phyloP scores from a whole-genome alignment of 2,113 vertebrate species.

The Albula goreensis region DNA sequence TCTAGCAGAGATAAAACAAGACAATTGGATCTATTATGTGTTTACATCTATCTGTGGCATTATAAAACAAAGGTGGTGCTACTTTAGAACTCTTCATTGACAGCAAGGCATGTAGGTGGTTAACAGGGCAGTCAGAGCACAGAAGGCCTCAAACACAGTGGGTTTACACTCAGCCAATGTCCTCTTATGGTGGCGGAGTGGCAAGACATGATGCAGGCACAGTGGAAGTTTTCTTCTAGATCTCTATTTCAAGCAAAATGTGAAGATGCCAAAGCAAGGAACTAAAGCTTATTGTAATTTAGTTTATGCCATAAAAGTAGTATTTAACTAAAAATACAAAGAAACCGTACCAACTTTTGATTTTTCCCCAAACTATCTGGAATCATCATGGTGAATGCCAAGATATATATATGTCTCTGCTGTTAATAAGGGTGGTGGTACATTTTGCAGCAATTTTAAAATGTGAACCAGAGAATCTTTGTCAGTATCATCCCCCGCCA shows the following conservation, averaged over 20 bases:
- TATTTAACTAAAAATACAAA: not conserved
- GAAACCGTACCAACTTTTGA: not conserved
- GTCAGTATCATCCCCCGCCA: not conserved
- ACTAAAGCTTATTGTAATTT: not conserved
- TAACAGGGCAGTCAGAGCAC: not conserved
- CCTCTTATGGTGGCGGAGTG: not conserved
- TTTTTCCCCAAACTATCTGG: not conserved
- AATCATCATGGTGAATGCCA: not conserved
- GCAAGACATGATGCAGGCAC: not conserved
- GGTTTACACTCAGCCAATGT: not conserved
- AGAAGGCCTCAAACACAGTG: not conserved
- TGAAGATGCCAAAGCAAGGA: conserved; percentile 23
- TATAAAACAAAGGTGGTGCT: no score
- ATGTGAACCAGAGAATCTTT: not conserved
- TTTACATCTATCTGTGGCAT: no score
- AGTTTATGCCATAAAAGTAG: conserved; percentile 16
- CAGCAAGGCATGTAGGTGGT: no score
- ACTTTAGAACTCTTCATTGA: no score
- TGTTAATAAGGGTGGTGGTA: not conserved
- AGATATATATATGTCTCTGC: not conserved
- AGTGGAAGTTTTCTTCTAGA: not conserved
- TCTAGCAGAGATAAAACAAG: no score
- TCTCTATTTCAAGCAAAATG: not conserved
- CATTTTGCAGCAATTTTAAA: not conserved
- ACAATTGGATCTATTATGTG: no score